phyloP scores from a whole-genome alignment of 1,140 invertebrate species.

The Eriocheir sinensis region DNA sequence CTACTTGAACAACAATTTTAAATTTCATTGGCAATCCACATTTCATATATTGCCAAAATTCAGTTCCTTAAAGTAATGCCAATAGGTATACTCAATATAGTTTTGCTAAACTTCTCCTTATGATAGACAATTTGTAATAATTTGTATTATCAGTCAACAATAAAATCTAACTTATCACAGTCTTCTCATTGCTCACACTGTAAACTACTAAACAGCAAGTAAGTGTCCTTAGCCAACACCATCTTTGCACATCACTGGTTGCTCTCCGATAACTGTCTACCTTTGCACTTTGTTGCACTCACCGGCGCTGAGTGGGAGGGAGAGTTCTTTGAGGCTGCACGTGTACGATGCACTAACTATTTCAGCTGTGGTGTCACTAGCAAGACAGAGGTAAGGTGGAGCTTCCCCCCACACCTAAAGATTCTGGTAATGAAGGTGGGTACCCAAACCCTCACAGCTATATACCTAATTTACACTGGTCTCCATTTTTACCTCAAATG shows the following conservation, averaged over 20 bases:
- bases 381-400: not conserved
- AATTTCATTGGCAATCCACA: not conserved
- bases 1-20: not conserved
- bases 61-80: conserved; percentile 7
- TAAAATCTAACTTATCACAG: conserved; percentile 14
- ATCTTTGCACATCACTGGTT: not conserved
- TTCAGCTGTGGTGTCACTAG: not conserved
- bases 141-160: conserved; percentile 26
- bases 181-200: conserved; percentile 23
- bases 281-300: not conserved
- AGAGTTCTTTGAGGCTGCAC: not conserved
- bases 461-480: not conserved
- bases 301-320: not conserved
- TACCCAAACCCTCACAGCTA: not conserved
- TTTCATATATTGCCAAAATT: not conserved
- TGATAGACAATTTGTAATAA: conserved; percentile 18
- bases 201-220: conserved; percentile 6
- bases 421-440: not conserved
- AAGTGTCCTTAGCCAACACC: not conserved
- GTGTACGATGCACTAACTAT: not conserved
- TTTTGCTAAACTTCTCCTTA: not conserved
- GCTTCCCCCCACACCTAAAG: not conserved
- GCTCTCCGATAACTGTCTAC: not conserved
- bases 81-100: not conserved
- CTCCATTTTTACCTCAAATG: not conserved